A percentile compares a stretch with the other conserved stretches of the same genome.
phyloP scores from a whole-genome alignment of 1,140 invertebrate genomes.

The Bombus confusus region DNA sequence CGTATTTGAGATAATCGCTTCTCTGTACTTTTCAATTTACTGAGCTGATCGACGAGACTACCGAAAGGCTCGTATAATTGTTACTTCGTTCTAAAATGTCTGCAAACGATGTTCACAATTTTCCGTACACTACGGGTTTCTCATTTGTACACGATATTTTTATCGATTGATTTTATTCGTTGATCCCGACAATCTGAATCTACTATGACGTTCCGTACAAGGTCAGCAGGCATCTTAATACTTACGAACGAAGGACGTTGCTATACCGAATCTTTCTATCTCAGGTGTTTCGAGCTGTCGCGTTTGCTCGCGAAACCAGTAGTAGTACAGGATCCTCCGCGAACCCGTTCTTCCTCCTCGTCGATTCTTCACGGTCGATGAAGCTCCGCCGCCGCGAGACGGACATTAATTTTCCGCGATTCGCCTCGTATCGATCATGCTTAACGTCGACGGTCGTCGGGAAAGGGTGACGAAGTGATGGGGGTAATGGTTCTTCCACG shows the following conservation, averaged over 20 bases:
- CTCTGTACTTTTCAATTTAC: no score
- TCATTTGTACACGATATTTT: no score
- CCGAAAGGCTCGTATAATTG: no score
- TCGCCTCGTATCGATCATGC: slow-evolving; percentile 23
- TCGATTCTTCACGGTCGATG: slow-evolving; percentile 56
- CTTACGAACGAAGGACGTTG: neutral
- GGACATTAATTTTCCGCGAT: slow-evolving; percentile 44
- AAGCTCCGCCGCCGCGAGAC: slow-evolving; percentile 45
- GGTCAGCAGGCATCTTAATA: neutral
- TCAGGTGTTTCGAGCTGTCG: slow-evolving; percentile 27
- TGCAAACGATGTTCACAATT: no score
- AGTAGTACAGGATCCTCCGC: no score
- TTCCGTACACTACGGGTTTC: no score
- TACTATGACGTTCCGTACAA: no score
- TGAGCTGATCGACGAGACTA: no score
- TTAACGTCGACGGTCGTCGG: slow-evolving; percentile 1
- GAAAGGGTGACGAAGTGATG: neutral
- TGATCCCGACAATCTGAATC: no score
- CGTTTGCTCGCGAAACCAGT: slow-evolving; percentile 14
- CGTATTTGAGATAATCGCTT: no score
- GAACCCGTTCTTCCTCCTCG: slow-evolving; percentile 22
- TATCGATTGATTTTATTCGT: no score
- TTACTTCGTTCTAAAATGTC: no score
- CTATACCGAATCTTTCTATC: neutral
- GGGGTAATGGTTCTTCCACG: neutral